These are phyloP conservation scores for Benitochromis conjunctus DNA, from an alignment of 2,113 vertebrate species.

Conservation along the genomic window DNA sequence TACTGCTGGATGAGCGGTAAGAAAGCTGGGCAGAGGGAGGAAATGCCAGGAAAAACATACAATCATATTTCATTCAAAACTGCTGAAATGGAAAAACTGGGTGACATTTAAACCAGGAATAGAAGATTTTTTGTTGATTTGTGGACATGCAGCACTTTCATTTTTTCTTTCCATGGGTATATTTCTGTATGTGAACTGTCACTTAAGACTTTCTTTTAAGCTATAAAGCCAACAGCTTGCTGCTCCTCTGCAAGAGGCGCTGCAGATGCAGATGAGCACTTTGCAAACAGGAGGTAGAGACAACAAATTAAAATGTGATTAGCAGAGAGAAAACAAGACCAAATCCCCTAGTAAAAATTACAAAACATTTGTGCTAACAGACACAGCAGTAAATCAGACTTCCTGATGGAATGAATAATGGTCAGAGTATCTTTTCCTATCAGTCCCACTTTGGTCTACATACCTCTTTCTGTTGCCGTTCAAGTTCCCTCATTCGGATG, in stretches of 20 bases:
- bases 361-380: not conserved
- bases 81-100: slow-evolving; percentile 34
- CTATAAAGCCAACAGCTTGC: not conserved
- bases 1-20: slow-evolving; percentile 79
- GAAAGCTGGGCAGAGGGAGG: slow-evolving; percentile 77
- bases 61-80: slow-evolving; percentile 45
- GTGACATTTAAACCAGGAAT: slow-evolving; percentile 32
- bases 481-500: slow-evolving; percentile 95
- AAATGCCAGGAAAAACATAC: slow-evolving; percentile 56
- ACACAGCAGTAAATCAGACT: not conserved
- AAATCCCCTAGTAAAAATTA: not conserved
- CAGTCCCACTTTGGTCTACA: not conserved
- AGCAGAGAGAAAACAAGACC: not conserved
- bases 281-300: not conserved
- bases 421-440: not conserved
- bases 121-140: slow-evolving; percentile 38
- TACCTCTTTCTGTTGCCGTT: slow-evolving; percentile 97
- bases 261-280: not conserved
- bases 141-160: slow-evolving; percentile 49
- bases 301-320: not conserved
- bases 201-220: not conserved
- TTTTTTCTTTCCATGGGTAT: slow-evolving; percentile 1
- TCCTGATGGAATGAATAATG: not conserved
- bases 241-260: not conserved
- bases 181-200: not conserved